Evolutionary conservation across 2,888 invertebrate species (phyloP).

Genomic region (Drosophila nigricruria): DNA sequence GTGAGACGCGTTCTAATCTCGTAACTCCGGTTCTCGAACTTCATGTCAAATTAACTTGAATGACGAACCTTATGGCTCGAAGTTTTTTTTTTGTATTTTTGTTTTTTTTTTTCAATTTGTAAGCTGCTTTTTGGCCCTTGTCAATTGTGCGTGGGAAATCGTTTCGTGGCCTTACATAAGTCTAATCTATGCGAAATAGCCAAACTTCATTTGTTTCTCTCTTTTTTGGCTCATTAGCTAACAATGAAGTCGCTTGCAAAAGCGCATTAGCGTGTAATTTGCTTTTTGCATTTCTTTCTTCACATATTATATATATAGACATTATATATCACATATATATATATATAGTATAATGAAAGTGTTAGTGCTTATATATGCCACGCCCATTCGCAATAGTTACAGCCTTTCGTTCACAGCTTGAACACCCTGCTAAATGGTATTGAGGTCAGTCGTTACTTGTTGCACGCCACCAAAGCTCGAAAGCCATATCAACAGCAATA

Average conservation of each 20-base stretch:
- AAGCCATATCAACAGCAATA: slow-evolving; percentile 30
- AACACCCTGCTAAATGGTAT: slow-evolving; percentile 62
- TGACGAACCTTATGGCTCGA: slow-evolving; percentile 42
- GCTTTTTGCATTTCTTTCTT: slow-evolving; percentile 36
- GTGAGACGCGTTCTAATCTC: slow-evolving; percentile 53
- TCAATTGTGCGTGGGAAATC: slow-evolving; percentile 66
- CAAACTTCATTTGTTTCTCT: slow-evolving; percentile 13
- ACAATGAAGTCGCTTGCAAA: slow-evolving; percentile 53
- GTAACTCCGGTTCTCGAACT: slow-evolving; percentile 50
- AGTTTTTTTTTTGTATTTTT: neutral
- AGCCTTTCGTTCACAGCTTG: slow-evolving; percentile 52
- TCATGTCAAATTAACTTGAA: slow-evolving; percentile 67
- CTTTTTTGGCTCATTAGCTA: slow-evolving; percentile 60
- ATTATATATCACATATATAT: slow-evolving; percentile 11
- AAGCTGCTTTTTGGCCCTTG: slow-evolving; percentile 56
- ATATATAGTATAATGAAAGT: slow-evolving; percentile 62
- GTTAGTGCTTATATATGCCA: slow-evolving; percentile 55
- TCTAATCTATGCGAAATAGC: slow-evolving; percentile 43
- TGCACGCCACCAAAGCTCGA: slow-evolving; percentile 61
- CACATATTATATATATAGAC: slow-evolving; percentile 2
- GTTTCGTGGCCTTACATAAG: slow-evolving; percentile 52
- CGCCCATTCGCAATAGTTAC: slow-evolving; percentile 42
- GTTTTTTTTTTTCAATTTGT: slow-evolving; percentile 18
- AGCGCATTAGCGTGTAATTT: slow-evolving; percentile 66
- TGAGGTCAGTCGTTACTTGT: slow-evolving; percentile 70